Base-by-base conservation (phyloP, 2,888 invertebrate species). In the Folsomia manolachei region DNA sequence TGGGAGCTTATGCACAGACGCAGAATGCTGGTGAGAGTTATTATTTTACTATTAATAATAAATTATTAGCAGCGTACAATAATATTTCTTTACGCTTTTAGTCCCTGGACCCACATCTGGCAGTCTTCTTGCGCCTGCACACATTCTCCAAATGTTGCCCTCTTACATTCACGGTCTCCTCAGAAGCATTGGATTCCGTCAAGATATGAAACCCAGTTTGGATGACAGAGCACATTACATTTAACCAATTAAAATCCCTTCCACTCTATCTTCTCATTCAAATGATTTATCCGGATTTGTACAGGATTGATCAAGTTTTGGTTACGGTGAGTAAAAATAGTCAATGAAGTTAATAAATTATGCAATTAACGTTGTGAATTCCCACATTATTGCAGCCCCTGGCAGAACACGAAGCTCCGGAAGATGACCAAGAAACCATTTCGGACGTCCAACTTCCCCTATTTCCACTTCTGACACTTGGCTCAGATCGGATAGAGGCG, bases 211-310 rank as follows among this genome's bases (percentile, higher is more conserved):
- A 82, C 95, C 95, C 1, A 90, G 93, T 52, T 86, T 97, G 69
- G 99, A 99, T 86, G 96, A 97, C 84, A 89, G 98, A 70, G 90
- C 96, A 51, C 92, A 89, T 82, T 92, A 94, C 70, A n/a, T 94
- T 99, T 95, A 92, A 95, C 84, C 90, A 91, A 83, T 90, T 97
- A 88, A 97, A 98, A 86, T 89, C 90, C 53, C 84, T 92, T 81
- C 97, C 99, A 9, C 86, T 96, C 68, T 84, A 87, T 74, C 88
- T 89, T 82, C 87, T 98, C 26, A 88, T 97, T 83, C 92, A 93
- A 82, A 88, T 87, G 78, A 88, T 97, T 78, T 96, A 97, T 87
- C 98, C 99, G 0, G 91, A 93, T 84, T 87, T 99, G 78, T 98
- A 95, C 86, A 89, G 94, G 9, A 85, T 98, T 70, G 94, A 96